Base-by-base conservation (phyloP, 2,113 vertebrate species). In the Thermophis baileyi region DNA sequence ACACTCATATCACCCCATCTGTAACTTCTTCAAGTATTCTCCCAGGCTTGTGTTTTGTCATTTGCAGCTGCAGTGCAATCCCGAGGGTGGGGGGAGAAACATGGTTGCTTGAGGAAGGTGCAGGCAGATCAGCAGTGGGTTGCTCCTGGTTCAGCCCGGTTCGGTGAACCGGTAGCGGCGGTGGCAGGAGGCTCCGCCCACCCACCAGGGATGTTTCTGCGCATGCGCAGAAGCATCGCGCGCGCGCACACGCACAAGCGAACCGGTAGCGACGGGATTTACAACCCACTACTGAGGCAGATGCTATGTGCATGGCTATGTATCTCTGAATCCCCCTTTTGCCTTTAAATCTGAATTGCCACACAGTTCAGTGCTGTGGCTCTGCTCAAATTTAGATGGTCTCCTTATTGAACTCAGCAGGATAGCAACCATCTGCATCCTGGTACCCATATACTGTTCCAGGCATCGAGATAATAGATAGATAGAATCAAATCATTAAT, bases 41-140 rank as follows among this genome's bases (percentile, higher is more conserved):
- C 63, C 5, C 2, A 69, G 30, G 12, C 63, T 14, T n/a, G 30
- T 69, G 63, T 6, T 69, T n/a, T 69, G 63, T 69, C 35, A 81
- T 81, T 81, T 40, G 20, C 74, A 81, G 7, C 35, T 81, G 18
- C 74, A 35, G 63, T 35, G 63, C n/a, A 74, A 74, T 74, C 63
- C 63, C 1, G 0, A 9, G 25, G 24, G 24, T 0, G 60, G 1
- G 7, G 25, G 74, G 1, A 0, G 40, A 22, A 3, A 22, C 20
- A 81, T 81, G 35, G 3, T 44, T 81, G 35, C 18, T 44, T 44
- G 40, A 81, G 20, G 74, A 81, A 40, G 18, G 40, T 81, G 69
- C 69, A 81, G 18, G 18, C 35, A 81, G 35, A 44, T 40, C n/a
- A n/a, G n/a, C n/a, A n/a, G n/a, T n/a, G n/a, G n/a, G n/a, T n/a